Evolutionary conservation across 2,113 vertebrate species (phyloP).

Genomic region (Piaya cayana): DNA sequence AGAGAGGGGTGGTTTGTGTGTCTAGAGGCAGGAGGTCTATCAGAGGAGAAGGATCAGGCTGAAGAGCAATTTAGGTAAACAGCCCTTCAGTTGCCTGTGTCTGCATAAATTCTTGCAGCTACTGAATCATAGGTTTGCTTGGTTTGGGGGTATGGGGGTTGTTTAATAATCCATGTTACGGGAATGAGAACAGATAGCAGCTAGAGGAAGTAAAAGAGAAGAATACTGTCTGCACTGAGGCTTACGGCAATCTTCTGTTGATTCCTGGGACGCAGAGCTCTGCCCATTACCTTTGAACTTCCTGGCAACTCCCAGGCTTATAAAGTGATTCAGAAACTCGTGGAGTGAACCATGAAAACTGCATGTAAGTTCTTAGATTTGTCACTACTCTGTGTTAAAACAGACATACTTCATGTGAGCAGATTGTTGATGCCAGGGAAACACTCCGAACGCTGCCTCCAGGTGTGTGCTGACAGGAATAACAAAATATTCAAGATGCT

Average conservation of each 20-base stretch:
- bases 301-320: constrained; percentile 27
- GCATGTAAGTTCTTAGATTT: not conserved
- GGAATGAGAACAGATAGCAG: not conserved
- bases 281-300: constrained; percentile 61
- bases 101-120: not conserved
- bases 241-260: not conserved
- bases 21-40: not conserved
- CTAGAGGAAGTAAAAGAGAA: not conserved
- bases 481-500: constrained; percentile 10
- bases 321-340: not conserved
- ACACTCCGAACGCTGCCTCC: not conserved
- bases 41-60: not conserved
- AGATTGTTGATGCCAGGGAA: not conserved
- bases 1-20: not conserved
- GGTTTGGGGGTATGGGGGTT: accelerated
- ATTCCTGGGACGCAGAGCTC: not conserved
- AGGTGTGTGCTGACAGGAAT: not conserved
- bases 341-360: not conserved
- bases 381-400: not conserved
- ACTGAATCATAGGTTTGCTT: not conserved
- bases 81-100: not conserved
- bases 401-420: not conserved
- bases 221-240: not conserved
- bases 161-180: not conserved
- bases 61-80: not conserved